Evolutionary conservation across 2,888 invertebrate species (phyloP).

Genomic region (Periphyllus acericola): DNA sequence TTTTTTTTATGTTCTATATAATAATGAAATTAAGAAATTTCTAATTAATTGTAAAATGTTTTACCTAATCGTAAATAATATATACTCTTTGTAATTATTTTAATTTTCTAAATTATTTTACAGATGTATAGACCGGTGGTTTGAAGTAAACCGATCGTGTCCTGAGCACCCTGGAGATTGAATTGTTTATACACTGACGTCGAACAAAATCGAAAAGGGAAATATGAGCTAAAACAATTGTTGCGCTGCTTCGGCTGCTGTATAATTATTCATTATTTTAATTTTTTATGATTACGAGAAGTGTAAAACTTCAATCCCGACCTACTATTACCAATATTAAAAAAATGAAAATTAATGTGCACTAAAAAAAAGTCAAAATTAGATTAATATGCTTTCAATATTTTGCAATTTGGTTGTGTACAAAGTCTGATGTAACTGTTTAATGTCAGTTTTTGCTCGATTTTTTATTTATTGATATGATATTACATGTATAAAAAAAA

Average conservation of each 20-base stretch:
- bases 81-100: neutral
- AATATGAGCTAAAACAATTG: slow-evolving; percentile 27
- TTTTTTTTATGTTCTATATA: too few species aligned
- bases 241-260: neutral
- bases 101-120: slow-evolving; percentile 67
- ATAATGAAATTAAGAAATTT: too few species aligned
- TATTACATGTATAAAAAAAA: neutral
- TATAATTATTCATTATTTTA: slow-evolving; percentile 15
- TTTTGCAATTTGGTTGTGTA: slow-evolving; percentile 56
- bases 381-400: slow-evolving; percentile 40
- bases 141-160: slow-evolving; percentile 98
- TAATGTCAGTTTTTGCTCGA: slow-evolving; percentile 6
- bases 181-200: slow-evolving; percentile 7
- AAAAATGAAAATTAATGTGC: slow-evolving; percentile 11
- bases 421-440: slow-evolving; percentile 43
- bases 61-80: too few species aligned
- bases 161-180: slow-evolving; percentile 98
- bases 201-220: slow-evolving; percentile 30
- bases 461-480: slow-evolving; percentile 18
- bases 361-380: slow-evolving; percentile 6
- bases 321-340: slow-evolving; percentile 20
- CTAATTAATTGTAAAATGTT: too few species aligned
- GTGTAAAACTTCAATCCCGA: slow-evolving; percentile 25
- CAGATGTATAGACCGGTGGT: slow-evolving; percentile 99
- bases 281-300: neutral